Base-by-base conservation (phyloP, 2,113 vertebrate species). In the Athene cunicularia region DNA sequence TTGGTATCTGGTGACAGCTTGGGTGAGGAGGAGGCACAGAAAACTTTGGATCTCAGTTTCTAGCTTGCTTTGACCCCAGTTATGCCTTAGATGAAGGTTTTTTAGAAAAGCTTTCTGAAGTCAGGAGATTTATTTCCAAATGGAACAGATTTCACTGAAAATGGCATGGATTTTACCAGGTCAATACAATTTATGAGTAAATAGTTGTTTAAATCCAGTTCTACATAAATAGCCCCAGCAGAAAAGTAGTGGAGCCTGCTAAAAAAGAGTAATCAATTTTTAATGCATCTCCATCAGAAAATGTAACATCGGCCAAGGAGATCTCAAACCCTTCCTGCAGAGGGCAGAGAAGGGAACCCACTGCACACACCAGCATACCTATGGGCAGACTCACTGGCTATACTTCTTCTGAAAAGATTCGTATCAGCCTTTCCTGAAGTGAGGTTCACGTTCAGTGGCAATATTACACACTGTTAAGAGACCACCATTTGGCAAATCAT, bases 141-240 rank as follows among this genome's bases (percentile, higher is more conserved):
- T 75, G 83, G 83, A 95, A 91, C 41, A 88, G 82, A 30, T 59
- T 86, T 92, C 52, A 39, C 68, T 87, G 81, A 73, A 93, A 95
- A 80, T 5, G 0, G 66, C 72, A 92, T 50, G 49, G 92, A 94
- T 94, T 96, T 95, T 91, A 93, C 76, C 41, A 88, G 53, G 60
- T 96, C 94, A 95, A 89, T 85, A 89, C 41, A 80, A 90, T 93
- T 89, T 95, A 79, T 63, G 77, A 80, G 67, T 74, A 95, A 96
- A 93, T 62, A 88, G 47, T 41, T 1, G 8, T 90, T 90, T 89
- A 91, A 91, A 89, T 79, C 80, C 68, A 79, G 68, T 89, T 80
- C 79, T 84, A 79, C 80, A 47, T 85, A 87, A 90, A 88, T 62
- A 88, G 85, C 39, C 16, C 43, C 75, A 94, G 83, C 64, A 95